Percentiles rank a stretch among this genome's conserved stretches.
phyloP scores from a whole-genome alignment of 2,113 vertebrate species.

The Hyaena hyaena region DNA sequence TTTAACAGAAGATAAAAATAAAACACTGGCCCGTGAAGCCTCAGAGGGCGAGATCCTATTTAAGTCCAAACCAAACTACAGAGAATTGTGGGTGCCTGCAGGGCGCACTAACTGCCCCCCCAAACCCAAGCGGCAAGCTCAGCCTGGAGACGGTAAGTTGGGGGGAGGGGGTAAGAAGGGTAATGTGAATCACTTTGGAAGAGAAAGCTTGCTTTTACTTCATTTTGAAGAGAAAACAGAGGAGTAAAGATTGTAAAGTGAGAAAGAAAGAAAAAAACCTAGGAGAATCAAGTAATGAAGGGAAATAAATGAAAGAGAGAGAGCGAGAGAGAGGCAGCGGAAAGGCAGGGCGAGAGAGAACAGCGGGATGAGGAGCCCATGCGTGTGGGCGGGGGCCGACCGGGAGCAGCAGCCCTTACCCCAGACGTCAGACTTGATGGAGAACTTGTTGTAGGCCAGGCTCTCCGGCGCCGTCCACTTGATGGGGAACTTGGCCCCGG shows the following conservation, averaged over 20 bases:
- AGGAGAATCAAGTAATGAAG: not conserved
- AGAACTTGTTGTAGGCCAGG: constrained; percentile 99
- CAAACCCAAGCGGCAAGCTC: not conserved
- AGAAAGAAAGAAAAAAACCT: not conserved
- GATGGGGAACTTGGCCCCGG: constrained; percentile 98
- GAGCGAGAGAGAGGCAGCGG: no score
- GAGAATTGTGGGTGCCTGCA: not conserved
- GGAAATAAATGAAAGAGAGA: not conserved
- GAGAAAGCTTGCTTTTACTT: not conserved
- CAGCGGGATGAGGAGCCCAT: fast-evolving
- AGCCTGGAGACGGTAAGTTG: no score
- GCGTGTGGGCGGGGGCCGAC: fast-evolving
- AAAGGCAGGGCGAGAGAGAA: no score
- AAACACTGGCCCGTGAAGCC: not conserved
- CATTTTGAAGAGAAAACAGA: not conserved
- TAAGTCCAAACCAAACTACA: not conserved
- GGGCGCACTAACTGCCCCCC: not conserved
- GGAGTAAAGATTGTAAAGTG: not conserved
- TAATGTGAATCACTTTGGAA: not conserved
- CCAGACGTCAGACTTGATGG: constrained; percentile 99
- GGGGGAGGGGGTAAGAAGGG: not conserved
- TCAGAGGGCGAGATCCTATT: no score
- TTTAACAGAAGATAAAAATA: not conserved
- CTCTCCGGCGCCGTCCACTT: constrained; percentile 99
- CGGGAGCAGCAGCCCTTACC: constrained; percentile 86